phyloP scores from a whole-genome alignment of 2,888 invertebrate species.

The Thyatira batis region DNA sequence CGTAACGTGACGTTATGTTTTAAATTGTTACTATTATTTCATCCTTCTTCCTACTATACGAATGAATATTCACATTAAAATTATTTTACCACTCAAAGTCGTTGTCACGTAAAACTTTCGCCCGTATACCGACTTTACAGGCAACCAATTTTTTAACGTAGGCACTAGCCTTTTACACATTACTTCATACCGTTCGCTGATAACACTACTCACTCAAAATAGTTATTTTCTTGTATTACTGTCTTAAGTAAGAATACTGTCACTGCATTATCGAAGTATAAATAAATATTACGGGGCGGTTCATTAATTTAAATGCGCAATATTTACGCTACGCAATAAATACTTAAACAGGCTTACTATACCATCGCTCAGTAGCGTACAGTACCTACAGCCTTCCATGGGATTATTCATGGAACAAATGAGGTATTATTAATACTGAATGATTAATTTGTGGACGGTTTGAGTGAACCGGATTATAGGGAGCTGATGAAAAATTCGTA shows the following conservation, averaged over 20 bases:
- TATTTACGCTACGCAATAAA: constrained; percentile 34
- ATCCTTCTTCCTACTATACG: no score
- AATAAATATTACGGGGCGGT: constrained; percentile 52
- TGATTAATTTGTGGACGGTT: constrained; percentile 38
- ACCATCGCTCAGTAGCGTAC: neutral
- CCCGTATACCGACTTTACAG: no score
- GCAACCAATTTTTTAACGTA: no score
- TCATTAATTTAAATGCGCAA: constrained; percentile 53
- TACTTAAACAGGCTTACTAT: constrained; percentile 21
- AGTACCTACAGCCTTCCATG: constrained; percentile 17
- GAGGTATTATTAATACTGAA: constrained; percentile 50
- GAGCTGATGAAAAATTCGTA: neutral
- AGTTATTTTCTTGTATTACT: neutral
- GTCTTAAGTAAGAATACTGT: neutral
- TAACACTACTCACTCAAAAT: no score
- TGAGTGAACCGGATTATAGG: constrained; percentile 17
- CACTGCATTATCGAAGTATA: constrained; percentile 30
- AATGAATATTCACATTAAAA: no score
- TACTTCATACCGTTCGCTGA: no score
- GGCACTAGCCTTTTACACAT: no score
- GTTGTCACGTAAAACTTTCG: no score
- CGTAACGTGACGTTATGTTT: no score
- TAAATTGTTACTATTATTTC: no score
- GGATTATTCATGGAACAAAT: constrained; percentile 46
- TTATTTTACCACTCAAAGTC: no score